phyloP scores from a whole-genome alignment of 2,113 vertebrate genomes.

The Tichodroma muraria region DNA sequence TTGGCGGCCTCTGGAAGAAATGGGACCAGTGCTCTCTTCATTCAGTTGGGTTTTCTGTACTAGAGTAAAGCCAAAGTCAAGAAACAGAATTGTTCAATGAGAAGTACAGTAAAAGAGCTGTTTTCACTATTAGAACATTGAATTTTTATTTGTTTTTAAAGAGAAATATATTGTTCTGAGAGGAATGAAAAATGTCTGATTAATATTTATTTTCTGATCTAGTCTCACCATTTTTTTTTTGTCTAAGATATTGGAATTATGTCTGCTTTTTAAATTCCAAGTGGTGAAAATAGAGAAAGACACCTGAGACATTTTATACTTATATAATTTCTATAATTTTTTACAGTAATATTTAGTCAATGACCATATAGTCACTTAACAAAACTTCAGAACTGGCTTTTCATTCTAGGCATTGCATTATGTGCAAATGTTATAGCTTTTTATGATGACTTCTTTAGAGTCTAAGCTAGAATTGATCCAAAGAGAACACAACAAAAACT shows the following conservation, averaged over 20 bases:
- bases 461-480: background rate
- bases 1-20: background rate
- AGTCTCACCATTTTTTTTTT: background rate
- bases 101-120: background rate
- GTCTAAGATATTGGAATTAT: background rate
- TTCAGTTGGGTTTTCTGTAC: background rate
- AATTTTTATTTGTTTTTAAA: background rate
- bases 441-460: background rate
- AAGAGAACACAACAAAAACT: background rate
- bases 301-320: background rate
- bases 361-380: constrained; percentile 37
- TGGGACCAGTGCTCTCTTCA: background rate
- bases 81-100: background rate
- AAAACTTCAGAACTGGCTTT: constrained; percentile 41
- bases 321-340: background rate
- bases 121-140: background rate
- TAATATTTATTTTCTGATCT: background rate
- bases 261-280: background rate
- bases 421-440: background rate
- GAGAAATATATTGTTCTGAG: background rate
- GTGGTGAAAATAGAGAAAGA: constrained; percentile 35
- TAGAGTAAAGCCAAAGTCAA: background rate
- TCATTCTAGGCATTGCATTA: constrained; percentile 25
- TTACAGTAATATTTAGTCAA: constrained; percentile 49
- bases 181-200: background rate